These are phyloP conservation scores for Pelodiscus sinensis DNA, from an alignment of 2,113 vertebrate species.

Conservation along the genomic window DNA sequence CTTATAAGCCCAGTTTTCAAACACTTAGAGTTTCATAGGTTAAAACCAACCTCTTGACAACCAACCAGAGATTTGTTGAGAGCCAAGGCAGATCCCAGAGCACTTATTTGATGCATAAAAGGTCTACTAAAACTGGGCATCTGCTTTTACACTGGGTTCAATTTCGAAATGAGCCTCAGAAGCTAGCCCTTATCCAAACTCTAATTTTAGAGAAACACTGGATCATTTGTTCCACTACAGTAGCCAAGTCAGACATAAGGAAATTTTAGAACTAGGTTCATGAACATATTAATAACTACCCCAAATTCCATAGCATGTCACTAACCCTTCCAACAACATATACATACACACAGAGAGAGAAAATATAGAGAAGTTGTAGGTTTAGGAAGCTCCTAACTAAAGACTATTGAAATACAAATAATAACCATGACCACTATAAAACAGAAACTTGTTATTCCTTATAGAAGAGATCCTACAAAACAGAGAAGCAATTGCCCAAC, in stretches of 20 bases:
- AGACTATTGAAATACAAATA: background rate
- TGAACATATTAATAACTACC: background rate
- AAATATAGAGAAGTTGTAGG: background rate
- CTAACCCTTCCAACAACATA: background rate
- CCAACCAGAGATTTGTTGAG: background rate
- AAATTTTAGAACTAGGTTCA: background rate
- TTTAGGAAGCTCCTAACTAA: background rate
- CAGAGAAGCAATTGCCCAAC: background rate
- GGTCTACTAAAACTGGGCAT: background rate
- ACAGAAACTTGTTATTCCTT: background rate
- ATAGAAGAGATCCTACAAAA: background rate
- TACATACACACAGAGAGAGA: background rate
- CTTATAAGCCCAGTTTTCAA: background rate
- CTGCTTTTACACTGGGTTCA: background rate
- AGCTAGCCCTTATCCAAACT: background rate
- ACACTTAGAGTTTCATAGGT: background rate
- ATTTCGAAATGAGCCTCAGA: background rate
- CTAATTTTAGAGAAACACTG: background rate
- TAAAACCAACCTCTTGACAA: background rate
- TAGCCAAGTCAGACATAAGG: background rate
- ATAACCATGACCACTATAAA: background rate
- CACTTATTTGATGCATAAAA: background rate
- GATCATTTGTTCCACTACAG: background rate
- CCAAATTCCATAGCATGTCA: background rate
- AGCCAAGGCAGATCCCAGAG: background rate